Percentiles rank a stretch among this genome's conserved stretches.
phyloP scores from a whole-genome alignment of 2,113 vertebrate species.

The Podarcis muralis region DNA sequence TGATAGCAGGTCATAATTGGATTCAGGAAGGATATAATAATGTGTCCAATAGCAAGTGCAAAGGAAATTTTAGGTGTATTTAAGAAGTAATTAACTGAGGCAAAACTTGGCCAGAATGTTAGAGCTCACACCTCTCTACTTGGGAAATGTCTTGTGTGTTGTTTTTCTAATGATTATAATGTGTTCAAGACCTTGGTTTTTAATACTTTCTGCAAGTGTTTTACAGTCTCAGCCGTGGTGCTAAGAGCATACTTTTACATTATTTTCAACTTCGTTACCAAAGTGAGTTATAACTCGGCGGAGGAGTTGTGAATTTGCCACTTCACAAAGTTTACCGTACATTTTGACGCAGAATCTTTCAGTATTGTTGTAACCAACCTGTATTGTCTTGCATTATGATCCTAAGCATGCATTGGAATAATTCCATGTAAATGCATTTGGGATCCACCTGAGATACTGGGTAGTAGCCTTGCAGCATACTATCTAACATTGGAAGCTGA shows the following conservation, averaged over 20 bases:
- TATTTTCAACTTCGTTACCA: not conserved
- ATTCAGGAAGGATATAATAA: slow-evolving; percentile 25
- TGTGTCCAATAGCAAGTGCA: not conserved
- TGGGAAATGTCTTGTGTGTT: not conserved
- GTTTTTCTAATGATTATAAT: not conserved
- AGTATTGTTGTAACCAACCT: not conserved
- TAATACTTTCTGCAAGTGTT: not conserved
- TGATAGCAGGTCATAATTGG: not conserved
- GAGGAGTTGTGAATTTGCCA: not conserved
- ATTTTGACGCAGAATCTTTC: not conserved
- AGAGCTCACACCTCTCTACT: not conserved
- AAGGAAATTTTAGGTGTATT: not conserved
- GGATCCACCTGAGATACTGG: not conserved
- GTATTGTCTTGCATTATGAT: not conserved
- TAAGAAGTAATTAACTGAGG: not conserved
- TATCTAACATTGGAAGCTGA: not conserved
- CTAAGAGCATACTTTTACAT: not conserved
- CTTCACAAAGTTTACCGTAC: not conserved
- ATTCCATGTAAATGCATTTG: not conserved
- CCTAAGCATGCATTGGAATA: not conserved
- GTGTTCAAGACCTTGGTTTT: not conserved
- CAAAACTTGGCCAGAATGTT: not conserved
- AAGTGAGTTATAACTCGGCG: not conserved
- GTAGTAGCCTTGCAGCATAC: not conserved
- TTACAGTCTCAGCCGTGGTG: not conserved